These are phyloP conservation scores for Epinephelus coioides DNA, from an alignment of 2,797 vertebrate species.

Conservation along the genomic window DNA sequence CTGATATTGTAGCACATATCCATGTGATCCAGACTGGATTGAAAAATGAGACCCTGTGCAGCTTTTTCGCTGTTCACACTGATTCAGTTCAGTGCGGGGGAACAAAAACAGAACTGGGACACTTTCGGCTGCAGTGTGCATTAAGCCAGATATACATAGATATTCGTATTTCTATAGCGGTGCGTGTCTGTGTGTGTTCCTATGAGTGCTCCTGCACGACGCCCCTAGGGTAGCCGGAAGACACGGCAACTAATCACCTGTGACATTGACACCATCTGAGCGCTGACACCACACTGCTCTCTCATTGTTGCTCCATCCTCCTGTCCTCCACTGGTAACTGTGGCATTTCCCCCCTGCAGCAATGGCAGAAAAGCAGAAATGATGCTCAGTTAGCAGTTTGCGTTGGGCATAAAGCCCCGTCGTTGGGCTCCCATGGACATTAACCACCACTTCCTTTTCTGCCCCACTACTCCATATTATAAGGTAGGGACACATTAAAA, in stretches of 20 bases:
- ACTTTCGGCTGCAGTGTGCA: slow-evolving; percentile 18
- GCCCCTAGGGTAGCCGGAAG: neutral
- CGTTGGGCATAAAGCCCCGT: slow-evolving; percentile 36
- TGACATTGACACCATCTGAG: slow-evolving; percentile 96
- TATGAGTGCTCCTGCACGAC: neutral
- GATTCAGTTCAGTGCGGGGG: slow-evolving; percentile 20
- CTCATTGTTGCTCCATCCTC: slow-evolving; percentile 93
- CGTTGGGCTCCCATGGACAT: slow-evolving; percentile 47
- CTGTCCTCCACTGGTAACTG: slow-evolving; percentile 93
- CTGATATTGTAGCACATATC: slow-evolving; percentile 36
- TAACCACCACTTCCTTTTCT: slow-evolving; percentile 40
- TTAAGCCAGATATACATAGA: slow-evolving; percentile 15
- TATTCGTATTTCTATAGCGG: slow-evolving; percentile 28
- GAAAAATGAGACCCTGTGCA: slow-evolving; percentile 33
- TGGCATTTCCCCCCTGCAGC: slow-evolving; percentile 94
- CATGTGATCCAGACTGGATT: slow-evolving; percentile 30
- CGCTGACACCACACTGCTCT: slow-evolving; percentile 97
- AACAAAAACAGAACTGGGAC: slow-evolving; percentile 43
- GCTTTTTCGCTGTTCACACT: slow-evolving; percentile 27
- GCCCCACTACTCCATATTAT: slow-evolving; percentile 21
- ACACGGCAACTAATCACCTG: slow-evolving; percentile 85
- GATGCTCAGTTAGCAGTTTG: slow-evolving; percentile 67
- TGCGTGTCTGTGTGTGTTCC: neutral
- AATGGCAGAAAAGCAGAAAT: slow-evolving; percentile 53
- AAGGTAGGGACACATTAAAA: slow-evolving; percentile 18